Evolutionary conservation across 2,797 vertebrate species (phyloP), one percentile per base, ranked within the genome.

Genomic region (Esox masquinongy): DNA sequence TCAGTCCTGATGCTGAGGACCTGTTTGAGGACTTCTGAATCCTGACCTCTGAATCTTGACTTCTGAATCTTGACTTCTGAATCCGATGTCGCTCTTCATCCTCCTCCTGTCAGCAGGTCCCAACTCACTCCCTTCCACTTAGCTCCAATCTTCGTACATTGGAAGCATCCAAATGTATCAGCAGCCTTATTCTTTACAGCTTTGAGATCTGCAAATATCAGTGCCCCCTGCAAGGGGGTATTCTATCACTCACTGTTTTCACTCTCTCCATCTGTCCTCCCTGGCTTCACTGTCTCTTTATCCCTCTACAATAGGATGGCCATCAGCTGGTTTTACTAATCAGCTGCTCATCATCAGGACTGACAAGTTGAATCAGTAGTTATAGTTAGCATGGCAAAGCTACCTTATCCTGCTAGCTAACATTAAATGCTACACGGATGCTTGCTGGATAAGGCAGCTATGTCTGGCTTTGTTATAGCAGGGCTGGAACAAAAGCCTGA

Each of bases 1-100:
- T 88, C 51, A 90, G 80, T 87, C 91, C 89, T 47, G 89, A 93
- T 77, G 89, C 89, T 0, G 96, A 96, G 78, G 91, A 96, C 77
- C 95, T 99, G 81, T 96, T 97, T 74, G 91, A 93, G 29, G 93
- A 96, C 87, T 93, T 97, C 39, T 97, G 39, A 43, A 43, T 66
- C 24, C 12, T 49, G 29, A 6, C 26, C 5, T 67, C 34, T 15
- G 31, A 4, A 67, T 29, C 31, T 29, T 15, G 53, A 19, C 53
- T 12, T 59, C 53, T 59, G 43, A 43, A 59, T 59, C 53, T 14
- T 39, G 93, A 96, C 87, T 93, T 97, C 39, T 97, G 39, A 43
- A 43, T 66, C 24, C 12, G 53, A 19, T 15, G 51, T 29, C 12
- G 8, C 53, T 9, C n/a, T 59, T 12, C 12, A 59, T 59, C 53